phyloP scores from a whole-genome alignment of 1,140 invertebrate genomes.

The Mamestra configurata region DNA sequence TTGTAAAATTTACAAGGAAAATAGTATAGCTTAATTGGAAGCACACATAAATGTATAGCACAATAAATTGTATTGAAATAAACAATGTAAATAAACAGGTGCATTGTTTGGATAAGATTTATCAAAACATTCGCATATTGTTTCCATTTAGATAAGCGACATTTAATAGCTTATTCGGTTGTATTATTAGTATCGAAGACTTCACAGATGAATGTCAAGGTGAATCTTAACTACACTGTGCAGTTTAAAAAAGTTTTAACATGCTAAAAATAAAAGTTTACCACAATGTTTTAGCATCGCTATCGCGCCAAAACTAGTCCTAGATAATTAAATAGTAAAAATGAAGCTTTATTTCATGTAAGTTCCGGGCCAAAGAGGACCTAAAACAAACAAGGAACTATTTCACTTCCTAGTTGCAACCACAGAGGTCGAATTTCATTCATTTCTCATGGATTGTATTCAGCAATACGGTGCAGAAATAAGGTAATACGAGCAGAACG shows the following conservation, averaged over 20 bases:
- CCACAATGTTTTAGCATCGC: not conserved
- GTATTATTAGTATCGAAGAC: not conserved
- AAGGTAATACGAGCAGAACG: conserved; percentile 1
- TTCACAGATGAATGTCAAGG: conserved; percentile 3
- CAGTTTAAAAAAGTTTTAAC: not conserved
- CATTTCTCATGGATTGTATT: not conserved
- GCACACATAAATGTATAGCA: not conserved
- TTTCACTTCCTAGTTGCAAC: conserved; percentile 6
- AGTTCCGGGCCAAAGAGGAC: conserved; percentile 6
- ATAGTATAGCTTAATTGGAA: not conserved
- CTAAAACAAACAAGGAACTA: not conserved
- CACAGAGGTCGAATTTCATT: conserved; percentile 26
- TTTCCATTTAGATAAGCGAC: too few species aligned
- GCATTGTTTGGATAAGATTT: not conserved
- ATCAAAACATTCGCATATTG: too few species aligned
- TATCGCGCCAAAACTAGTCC: not conserved
- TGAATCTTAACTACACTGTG: not conserved
- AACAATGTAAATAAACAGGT: not conserved
- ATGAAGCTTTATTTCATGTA: not conserved
- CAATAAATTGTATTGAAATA: not conserved
- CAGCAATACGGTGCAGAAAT: not conserved
- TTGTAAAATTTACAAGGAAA: not conserved
- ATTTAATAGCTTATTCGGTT: too few species aligned
- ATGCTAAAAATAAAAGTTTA: not conserved
- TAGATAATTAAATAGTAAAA: not conserved